Base-by-base conservation (phyloP, 2,797 vertebrate genomes). In the Nothura maculosa region DNA sequence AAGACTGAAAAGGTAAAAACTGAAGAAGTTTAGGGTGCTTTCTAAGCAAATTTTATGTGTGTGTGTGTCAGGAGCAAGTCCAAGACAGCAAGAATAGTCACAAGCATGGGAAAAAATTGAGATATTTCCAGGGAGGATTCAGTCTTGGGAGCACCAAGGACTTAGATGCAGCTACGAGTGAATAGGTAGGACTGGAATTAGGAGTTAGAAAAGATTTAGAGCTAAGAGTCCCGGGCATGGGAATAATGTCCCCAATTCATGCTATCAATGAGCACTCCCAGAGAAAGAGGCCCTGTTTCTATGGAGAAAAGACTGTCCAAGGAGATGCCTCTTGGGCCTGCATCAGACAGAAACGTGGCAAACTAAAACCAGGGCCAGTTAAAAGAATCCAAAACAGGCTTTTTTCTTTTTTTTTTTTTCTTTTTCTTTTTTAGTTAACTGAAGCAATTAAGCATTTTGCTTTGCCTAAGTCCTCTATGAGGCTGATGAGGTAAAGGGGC, bases 401-500 rank as follows among this genome's bases (percentile, higher is more conserved):
- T 85, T 63, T 92, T 95, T 88, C 81, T 90, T 78, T 80, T 83
- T 63, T 88, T 95, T 22, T 87, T 81, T 60, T 88, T 92, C 17
- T 50, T 50, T 14, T 27, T 50, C 25, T 84, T 63, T 94, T 81
- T 80, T 83, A 95, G 94, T 89, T 85, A 96, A 94, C 79, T 91
- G 89, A 96, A 94, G 91, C 93, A 82, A 91, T 92, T 79, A 94
- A 94, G 92, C 87, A 47, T 92, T 96, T 93, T 91, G 87, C 92
- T 94, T 52, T 3, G 4, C 92, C 93, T 95, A 93, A 83, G 89
- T 93, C 92, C 64, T 92, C 85, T 89, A 79, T 87, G 81, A 91
- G 82, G 89, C 90, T 92, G 92, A 96, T 94, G 92, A 96, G 95
- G 92, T 93, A 92, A 94, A 94, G 79, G 47, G 81, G 89, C 82